phyloP scores from a whole-genome alignment of 2,113 vertebrate species.

The Campylorhamphus procurvoides region DNA sequence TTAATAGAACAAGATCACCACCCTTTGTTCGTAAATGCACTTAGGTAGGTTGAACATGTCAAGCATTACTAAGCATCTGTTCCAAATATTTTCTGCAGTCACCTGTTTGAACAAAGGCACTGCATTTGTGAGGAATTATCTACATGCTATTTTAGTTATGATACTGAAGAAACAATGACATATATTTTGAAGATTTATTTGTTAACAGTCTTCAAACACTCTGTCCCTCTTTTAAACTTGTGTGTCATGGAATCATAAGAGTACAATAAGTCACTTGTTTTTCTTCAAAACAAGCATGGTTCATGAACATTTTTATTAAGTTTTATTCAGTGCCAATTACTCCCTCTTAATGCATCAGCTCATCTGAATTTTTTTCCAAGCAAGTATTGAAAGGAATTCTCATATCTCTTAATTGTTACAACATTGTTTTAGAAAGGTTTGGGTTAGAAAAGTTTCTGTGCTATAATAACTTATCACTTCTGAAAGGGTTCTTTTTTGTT shows the following conservation, averaged over 20 bases:
- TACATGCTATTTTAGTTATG: neutral
- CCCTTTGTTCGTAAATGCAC: neutral
- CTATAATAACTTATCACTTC: neutral
- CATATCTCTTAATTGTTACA: neutral
- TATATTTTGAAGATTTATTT: neutral
- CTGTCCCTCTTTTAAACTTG: rapidly evolving
- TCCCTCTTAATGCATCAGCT: neutral
- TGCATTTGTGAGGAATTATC: neutral
- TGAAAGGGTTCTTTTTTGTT: neutral
- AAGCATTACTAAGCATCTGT: neutral
- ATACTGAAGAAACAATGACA: neutral
- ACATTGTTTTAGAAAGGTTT: neutral
- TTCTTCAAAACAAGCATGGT: neutral
- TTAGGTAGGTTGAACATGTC: neutral
- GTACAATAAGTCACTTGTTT: neutral
- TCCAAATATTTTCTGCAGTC: neutral
- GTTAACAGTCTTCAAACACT: neutral
- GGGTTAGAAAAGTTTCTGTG: neutral
- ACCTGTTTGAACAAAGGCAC: neutral
- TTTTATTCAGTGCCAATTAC: neutral
- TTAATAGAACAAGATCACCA: neutral
- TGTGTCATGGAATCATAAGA: neutral
- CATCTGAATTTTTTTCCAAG: neutral
- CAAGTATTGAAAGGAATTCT: neutral
- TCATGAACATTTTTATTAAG: neutral